Base-by-base conservation (phyloP, 2,113 vertebrate species). In the Ptilorrhoa leucosticta region DNA sequence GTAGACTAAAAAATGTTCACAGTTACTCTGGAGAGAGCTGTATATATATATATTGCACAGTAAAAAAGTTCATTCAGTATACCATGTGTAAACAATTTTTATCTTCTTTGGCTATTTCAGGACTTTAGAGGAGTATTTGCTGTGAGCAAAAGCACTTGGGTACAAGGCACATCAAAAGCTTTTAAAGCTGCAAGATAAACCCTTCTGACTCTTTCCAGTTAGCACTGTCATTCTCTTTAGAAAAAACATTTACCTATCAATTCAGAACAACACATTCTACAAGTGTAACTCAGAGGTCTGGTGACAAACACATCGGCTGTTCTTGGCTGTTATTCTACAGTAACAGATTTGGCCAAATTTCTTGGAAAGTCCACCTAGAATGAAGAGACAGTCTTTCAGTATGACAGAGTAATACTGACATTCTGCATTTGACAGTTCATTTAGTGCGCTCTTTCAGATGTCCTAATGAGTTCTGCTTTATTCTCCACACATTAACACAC, bases 271-370 rank as follows among this genome's bases (percentile, higher is more conserved):
- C 72, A 70, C 56, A 19, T 77, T 80, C 68, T 73, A n/a, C 44
- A 69, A 90, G 65, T 37, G 13, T 24, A 93, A 90, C 47, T 79
- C 63, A 31, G 89, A 83, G 71, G 39, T 83, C 53, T 80, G 68
- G 50, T 82, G 89, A 77, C 83, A 93, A 89, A 82, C 40, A 24
- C 66, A 72, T 91, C 93, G 78, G 45, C 83, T 78, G 39, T 26
- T 50, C 71, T 37, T 64, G 28, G 45, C 84, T 92, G 68, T 90
- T 98, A 99, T 95, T 99, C 99, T 96, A 99, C 99, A 2, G 99
- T 99, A 85, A 99, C 99, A 95, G 99, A 99, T 96, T 99, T 99
- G 97, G 99, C 99, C 97, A 99, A 97, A 95, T 99, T 99, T 97
- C 99, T 98, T 96, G 99, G 99, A 89, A 98, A 99, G 97, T 99